Conservation (phyloP, 2,797 vertebrate species). For the Kryptopterus vitreolus region DNA sequence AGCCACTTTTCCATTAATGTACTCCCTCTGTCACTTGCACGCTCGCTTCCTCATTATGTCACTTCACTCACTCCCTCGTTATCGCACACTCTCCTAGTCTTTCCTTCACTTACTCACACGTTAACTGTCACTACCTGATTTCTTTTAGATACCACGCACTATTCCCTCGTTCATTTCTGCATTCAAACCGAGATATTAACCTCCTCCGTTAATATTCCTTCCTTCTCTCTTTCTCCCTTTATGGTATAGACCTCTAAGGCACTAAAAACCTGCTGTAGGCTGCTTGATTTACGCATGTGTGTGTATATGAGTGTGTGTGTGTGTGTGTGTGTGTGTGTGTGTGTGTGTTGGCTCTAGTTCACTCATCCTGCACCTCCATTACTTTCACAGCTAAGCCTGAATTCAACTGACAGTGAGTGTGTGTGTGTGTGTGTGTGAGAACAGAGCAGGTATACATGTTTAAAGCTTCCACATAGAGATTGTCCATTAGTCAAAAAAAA, state of each 20-base stretch:
- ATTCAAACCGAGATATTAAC: background rate
- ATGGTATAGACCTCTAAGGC: background rate
- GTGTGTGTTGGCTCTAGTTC: background rate
- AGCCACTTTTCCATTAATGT: background rate
- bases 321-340: background rate
- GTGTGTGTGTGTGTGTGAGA: constrained; percentile 7
- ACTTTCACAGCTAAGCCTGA: constrained; percentile 13
- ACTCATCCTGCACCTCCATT: background rate
- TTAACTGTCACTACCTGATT: background rate
- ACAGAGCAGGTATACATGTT: background rate
- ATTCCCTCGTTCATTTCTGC: background rate
- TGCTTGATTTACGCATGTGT: background rate
- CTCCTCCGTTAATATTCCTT: background rate
- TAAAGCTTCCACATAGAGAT: constrained; percentile 9
- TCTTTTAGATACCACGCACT: background rate
- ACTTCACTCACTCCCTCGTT: background rate
- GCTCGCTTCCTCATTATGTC: background rate
- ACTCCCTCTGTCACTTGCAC: background rate
- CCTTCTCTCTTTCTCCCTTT: background rate
- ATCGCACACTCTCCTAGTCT: background rate
- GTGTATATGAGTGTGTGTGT: background rate
- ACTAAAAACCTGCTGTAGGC: background rate
- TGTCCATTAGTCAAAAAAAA: constrained; percentile 18
- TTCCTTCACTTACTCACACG: background rate
- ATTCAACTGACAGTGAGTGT: background rate